A percentile compares a stretch with the other conserved stretches of the same genome.
phyloP scores from a whole-genome alignment of 2,113 vertebrate species.

The Kobus ellipsiprymnus region DNA sequence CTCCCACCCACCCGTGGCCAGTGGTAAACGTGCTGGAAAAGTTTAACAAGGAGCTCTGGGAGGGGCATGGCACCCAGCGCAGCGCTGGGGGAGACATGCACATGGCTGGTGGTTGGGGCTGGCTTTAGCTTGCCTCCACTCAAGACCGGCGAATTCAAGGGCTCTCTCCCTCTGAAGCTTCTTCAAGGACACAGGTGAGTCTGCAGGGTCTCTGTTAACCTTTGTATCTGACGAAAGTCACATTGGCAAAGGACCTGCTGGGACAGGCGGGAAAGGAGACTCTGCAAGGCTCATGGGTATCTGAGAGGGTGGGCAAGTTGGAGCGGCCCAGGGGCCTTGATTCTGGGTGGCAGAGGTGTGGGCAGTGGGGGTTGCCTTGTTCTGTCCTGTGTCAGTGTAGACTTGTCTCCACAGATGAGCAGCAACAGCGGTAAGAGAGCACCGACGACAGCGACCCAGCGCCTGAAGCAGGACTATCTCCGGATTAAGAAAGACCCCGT shows the following conservation, averaged over 20 bases:
- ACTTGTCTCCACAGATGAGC: slow-evolving; percentile 88
- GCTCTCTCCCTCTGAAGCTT: neutral
- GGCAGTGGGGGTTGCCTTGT: neutral
- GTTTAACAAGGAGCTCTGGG: neutral
- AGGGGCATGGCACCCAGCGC: neutral
- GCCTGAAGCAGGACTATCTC: slow-evolving; percentile 98
- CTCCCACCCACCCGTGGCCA: neutral
- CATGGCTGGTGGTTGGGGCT: neutral
- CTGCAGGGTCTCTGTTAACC: neutral
- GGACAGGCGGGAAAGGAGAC: neutral
- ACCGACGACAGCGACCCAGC: slow-evolving; percentile 96
- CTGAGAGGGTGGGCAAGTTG: neutral
- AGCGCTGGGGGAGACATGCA: neutral
- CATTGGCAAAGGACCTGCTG: neutral
- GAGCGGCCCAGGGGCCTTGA: neutral
- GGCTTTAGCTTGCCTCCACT: neutral
- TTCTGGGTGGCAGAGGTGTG: neutral
- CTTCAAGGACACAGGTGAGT: neutral
- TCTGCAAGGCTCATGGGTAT: neutral
- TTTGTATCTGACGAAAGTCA: neutral
- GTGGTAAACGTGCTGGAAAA: neutral
- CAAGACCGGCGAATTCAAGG: rapidly evolving
- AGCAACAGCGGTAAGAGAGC: slow-evolving; percentile 94
- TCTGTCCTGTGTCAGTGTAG: neutral
- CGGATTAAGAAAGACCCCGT: slow-evolving; percentile 99